Evolutionary conservation across 2,113 vertebrate species (phyloP).

Genomic region (Actinemys pallida): DNA sequence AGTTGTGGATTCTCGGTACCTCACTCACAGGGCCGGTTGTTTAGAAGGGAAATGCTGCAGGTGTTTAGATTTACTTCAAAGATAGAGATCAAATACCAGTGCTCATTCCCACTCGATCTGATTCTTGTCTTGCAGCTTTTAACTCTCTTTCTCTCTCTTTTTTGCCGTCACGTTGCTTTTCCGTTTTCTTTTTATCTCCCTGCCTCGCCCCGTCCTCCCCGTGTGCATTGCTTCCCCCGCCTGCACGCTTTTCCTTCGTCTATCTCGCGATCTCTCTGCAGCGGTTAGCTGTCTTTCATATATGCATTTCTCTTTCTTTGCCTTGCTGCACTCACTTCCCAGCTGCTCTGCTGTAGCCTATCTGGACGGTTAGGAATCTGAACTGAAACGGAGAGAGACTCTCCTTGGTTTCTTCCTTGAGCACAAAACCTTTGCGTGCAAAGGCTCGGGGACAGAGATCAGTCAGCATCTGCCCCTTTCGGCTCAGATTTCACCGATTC

Average conservation of each 20-base stretch:
- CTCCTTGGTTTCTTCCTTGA: neutral
- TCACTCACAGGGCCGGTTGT: neutral
- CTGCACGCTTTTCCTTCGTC: neutral
- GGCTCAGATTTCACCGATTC: neutral
- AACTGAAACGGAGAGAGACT: neutral
- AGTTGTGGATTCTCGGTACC: no score
- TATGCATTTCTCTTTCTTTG: neutral
- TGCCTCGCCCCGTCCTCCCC: neutral
- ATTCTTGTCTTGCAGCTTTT: neutral
- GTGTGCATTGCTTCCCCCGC: neutral
- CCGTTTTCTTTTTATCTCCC: neutral
- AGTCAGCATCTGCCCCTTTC: neutral
- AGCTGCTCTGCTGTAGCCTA: neutral
- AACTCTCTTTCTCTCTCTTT: neutral
- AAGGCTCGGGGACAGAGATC: constrained; percentile 1
- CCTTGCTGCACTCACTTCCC: neutral
- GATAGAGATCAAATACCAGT: neutral
- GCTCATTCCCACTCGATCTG: neutral
- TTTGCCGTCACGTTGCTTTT: no score
- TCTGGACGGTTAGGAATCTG: neutral
- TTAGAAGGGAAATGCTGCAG: neutral
- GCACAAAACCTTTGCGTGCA: constrained; percentile 31
- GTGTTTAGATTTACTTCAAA: neutral
- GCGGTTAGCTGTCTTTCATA: neutral
- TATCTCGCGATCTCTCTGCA: neutral